These are phyloP conservation scores for Drosophila anceps DNA, from an alignment of 2,888 invertebrate species.

Conservation along the genomic window DNA sequence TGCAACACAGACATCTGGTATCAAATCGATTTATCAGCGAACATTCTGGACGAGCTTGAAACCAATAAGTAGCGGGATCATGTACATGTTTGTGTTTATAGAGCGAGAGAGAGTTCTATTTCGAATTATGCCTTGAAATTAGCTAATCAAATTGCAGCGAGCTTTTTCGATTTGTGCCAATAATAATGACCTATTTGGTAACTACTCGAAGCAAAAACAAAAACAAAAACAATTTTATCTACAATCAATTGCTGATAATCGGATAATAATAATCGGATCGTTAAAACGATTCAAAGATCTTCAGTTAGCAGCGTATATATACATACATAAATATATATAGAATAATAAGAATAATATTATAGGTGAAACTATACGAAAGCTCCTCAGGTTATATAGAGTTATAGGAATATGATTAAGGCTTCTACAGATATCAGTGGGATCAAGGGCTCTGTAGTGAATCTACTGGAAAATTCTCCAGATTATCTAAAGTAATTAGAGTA, in stretches of 20 bases:
- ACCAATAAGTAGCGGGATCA: neutral
- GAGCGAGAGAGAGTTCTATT: neutral
- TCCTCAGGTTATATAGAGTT: too few relatives aligned
- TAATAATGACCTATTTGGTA: neutral
- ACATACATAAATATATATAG: neutral
- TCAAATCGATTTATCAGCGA: neutral
- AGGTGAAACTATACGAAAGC: too few relatives aligned
- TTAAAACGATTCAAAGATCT: neutral
- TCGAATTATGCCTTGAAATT: neutral
- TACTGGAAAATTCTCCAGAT: too few relatives aligned
- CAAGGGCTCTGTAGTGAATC: too few relatives aligned
- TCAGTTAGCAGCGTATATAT: neutral
- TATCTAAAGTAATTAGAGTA: too few relatives aligned
- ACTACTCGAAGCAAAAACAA: neutral
- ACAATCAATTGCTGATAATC: neutral
- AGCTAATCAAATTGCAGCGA: neutral
- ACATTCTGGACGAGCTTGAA: neutral
- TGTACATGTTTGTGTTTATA: too few relatives aligned
- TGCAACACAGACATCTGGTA: constrained; percentile 6
- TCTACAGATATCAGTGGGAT: too few relatives aligned
- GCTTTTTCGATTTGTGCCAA: neutral
- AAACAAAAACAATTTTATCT: neutral
- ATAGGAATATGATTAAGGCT: too few relatives aligned
- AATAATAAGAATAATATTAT: neutral
- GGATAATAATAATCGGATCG: too few relatives aligned